Conservation (phyloP, 1,140 invertebrate genomes). For the Papilio helenus region DNA sequence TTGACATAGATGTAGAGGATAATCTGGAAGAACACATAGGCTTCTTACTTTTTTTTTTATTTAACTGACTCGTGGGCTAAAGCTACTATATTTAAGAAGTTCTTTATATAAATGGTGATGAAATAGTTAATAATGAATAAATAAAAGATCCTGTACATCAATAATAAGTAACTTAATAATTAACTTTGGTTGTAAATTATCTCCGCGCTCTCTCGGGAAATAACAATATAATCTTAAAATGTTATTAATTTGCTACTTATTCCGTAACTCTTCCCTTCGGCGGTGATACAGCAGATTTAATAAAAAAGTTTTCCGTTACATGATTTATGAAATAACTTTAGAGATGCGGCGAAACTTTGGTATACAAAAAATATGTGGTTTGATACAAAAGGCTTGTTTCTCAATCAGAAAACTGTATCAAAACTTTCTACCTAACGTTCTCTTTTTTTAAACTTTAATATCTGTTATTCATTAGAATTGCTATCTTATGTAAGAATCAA, state of each 20-base stretch:
- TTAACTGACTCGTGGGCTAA: too few relatives aligned
- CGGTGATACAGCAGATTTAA: background rate
- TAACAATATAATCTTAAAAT: background rate
- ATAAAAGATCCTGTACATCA: background rate
- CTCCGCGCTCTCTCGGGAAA: background rate
- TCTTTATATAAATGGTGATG: too few relatives aligned
- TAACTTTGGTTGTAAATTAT: background rate
- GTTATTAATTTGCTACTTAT: conserved; percentile 1
- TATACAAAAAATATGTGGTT: background rate
- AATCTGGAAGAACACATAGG: too few relatives aligned
- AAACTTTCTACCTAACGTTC: background rate
- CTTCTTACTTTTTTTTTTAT: too few relatives aligned
- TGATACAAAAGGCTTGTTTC: background rate
- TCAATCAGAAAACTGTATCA: background rate
- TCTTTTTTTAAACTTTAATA: too few relatives aligned
- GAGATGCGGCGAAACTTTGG: background rate
- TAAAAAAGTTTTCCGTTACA: conserved; percentile 8
- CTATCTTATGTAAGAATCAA: background rate
- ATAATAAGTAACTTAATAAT: background rate
- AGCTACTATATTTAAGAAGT: too few relatives aligned
- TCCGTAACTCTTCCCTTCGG: background rate
- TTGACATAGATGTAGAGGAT: too few relatives aligned
- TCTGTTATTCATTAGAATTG: too few relatives aligned
- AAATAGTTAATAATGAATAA: too few relatives aligned
- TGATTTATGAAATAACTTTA: conserved; percentile 14